Evolutionary conservation across 2,113 vertebrate species (phyloP), one percentile per base, ranked within the genome.

Genomic region (Nesogale talazaci): DNA sequence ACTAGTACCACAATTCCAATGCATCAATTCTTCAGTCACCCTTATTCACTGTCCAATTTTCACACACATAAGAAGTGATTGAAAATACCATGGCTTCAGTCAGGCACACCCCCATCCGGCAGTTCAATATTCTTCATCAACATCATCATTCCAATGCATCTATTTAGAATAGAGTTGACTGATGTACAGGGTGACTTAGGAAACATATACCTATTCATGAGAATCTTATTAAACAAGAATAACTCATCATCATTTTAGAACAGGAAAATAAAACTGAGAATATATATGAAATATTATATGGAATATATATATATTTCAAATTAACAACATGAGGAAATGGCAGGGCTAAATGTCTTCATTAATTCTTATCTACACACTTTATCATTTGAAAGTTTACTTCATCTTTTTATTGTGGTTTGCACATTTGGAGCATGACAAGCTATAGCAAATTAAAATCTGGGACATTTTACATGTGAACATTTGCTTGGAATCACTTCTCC

Each of bases 371-470:
- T 67, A 1, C 19, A 72, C 6, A 65, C 52, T 59, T 34, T 67
- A 12, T 34, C 61, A 90, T 42, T 78, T 31, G 27, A 38, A 77
- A 46, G 1, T 14, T 75, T 65, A 80, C 22, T 38, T 70, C 22
- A 40, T 76, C 12, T 42, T 76, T 7, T 76, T 42, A 10, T 29
- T 27, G 17, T 6, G 5, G 38, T 23, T 31, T 76, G 2, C 7
- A 65, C 40, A 42, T 88, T 76, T 83, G 25, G 2, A 59, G 59
- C 22, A 83, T 80, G 59, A 76, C 22, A 92, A 70, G 22, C 25
- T 93, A n/a, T 17, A 79, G 46, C 69, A 69, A 38, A 92, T 85
- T 92, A 90, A 91, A 61, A 83, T 94, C 29, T 38, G 36, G 19
- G 38, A 78, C 59, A 86, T 52, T 93, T 86, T 92, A 29, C 74